Percentiles rank a stretch among this genome's conserved stretches.
Conservation (phyloP, 2,113 vertebrate genomes). For the Microcebus tavaratra region DNA sequence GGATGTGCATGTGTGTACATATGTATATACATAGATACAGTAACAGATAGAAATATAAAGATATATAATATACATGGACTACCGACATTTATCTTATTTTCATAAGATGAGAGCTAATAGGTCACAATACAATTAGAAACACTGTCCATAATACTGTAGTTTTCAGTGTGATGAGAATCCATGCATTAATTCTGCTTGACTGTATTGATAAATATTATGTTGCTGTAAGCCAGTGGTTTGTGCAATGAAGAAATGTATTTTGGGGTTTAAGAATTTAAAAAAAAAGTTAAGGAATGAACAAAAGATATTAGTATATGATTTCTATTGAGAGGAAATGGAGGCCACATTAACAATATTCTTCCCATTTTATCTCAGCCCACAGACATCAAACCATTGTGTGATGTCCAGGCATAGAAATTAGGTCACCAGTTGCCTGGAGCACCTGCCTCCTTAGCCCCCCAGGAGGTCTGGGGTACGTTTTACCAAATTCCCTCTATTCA, state of each 20-base stretch:
- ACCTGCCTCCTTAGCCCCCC: background rate
- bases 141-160: background rate
- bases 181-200: background rate
- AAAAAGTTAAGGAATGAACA: background rate
- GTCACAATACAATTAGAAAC: background rate
- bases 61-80: background rate
- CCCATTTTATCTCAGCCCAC: background rate
- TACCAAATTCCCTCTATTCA: background rate
- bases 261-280: background rate
- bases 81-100: background rate
- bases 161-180: background rate
- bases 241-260: background rate
- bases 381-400: background rate
- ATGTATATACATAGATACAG: background rate
- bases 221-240: background rate
- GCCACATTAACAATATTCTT: background rate
- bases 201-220: background rate
- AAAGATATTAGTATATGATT: background rate
- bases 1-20: background rate
- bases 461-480: background rate
- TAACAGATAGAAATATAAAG: background rate
- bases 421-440: background rate
- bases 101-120: background rate
- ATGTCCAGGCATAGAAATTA: background rate
- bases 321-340: background rate